Evolutionary conservation across 2,888 invertebrate species (phyloP).

Genomic region (Gortyna flavago): DNA sequence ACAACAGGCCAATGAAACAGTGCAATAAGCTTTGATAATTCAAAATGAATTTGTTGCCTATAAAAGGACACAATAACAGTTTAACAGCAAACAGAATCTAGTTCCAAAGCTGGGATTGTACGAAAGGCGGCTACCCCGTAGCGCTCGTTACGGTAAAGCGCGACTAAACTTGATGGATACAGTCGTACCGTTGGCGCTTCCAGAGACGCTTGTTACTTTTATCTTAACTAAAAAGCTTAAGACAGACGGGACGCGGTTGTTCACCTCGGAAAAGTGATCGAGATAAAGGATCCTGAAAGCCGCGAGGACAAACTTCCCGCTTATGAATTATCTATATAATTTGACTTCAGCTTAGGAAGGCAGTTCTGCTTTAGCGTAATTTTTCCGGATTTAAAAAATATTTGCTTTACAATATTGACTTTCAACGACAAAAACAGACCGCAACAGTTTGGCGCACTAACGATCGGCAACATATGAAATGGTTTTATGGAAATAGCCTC

Average conservation of each 20-base stretch:
- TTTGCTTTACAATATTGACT: conserved; percentile 21
- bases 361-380: conserved; percentile 19
- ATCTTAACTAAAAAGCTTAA: conserved; percentile 71
- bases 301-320: conserved; percentile 35
- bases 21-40: conserved; percentile 9
- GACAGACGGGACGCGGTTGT: conserved; percentile 61
- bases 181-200: conserved; percentile 66
- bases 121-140: conserved; percentile 60
- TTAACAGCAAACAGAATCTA: conserved; percentile 61
- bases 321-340: conserved; percentile 52
- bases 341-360: conserved; percentile 12
- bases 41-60: conserved; percentile 21
- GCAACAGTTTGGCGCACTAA: conserved; percentile 54
- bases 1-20: background rate
- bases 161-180: conserved; percentile 80
- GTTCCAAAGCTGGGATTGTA: conserved; percentile 55
- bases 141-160: conserved; percentile 78
- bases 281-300: conserved; percentile 57
- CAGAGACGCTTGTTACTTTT: conserved; percentile 71
- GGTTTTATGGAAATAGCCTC: conserved; percentile 67
- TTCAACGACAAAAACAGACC: conserved; percentile 43
- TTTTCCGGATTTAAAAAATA: conserved; percentile 16
- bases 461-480: conserved; percentile 65
- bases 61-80: conserved; percentile 60
- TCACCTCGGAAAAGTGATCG: conserved; percentile 58